Conservation (phyloP, 2,888 invertebrate genomes). For the Coleophora flavipennella region DNA sequence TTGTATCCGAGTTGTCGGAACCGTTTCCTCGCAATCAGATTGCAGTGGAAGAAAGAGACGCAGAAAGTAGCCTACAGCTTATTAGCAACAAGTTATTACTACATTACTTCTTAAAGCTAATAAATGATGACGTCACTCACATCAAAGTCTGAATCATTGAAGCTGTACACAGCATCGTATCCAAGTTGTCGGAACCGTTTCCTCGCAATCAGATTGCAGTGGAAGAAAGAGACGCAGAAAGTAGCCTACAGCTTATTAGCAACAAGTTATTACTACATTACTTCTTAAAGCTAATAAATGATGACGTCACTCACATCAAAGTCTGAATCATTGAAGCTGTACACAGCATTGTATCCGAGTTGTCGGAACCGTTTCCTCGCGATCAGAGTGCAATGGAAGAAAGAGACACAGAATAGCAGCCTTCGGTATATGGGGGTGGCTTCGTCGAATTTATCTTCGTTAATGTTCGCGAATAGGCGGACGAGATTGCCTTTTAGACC, state of each 20-base stretch:
- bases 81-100: no score
- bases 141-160: conserved; percentile 93
- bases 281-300: no score
- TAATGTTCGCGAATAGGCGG: conserved; percentile 83
- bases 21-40: conserved; percentile 87
- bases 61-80: no score
- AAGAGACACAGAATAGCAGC: conserved; percentile 85
- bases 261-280: no score
- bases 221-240: conserved; percentile 75
- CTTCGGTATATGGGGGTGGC: conserved; percentile 84
- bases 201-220: conserved; percentile 86
- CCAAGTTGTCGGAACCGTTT: conserved; percentile 91
- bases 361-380: conserved; percentile 90
- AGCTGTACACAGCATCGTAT: conserved; percentile 92
- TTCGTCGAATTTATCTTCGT: conserved; percentile 81
- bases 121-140: conserved; percentile 70
- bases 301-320: conserved; percentile 81
- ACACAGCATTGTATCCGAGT: conserved; percentile 91
- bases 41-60: conserved; percentile 82
- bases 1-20: conserved; percentile 94
- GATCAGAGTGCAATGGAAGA: conserved; percentile 88
- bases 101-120: no score
- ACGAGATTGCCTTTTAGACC: conserved; percentile 92
- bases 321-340: conserved; percentile 93
- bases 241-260: no score